Percentiles rank a stretch among this genome's conserved stretches.
These are phyloP conservation scores for Oryzaephilus surinamensis DNA, from an alignment of 1,140 invertebrate species.

Conservation along the genomic window DNA sequence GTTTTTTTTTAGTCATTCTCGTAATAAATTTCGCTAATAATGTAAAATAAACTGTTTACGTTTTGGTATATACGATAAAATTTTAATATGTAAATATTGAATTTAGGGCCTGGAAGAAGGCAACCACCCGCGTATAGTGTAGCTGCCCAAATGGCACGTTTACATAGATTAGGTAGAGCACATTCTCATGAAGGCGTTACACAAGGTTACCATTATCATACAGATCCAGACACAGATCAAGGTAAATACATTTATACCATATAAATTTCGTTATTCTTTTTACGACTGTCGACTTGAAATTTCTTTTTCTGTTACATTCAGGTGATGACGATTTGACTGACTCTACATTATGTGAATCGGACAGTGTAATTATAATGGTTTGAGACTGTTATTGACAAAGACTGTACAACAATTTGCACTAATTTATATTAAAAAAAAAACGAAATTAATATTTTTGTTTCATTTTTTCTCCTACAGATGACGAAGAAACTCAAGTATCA, in stretches of 20 bases:
- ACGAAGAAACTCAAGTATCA: slow-evolving; percentile 53
- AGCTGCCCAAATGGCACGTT: slow-evolving; percentile 66
- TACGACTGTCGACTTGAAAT: slow-evolving; percentile 5
- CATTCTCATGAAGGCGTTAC: slow-evolving; percentile 78
- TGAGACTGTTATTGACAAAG: slow-evolving; percentile 17
- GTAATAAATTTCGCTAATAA: too few relatives aligned
- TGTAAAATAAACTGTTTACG: too few relatives aligned
- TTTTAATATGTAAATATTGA: too few relatives aligned
- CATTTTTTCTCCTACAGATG: slow-evolving; percentile 39
- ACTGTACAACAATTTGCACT: not conserved
- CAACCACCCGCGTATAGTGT: slow-evolving; percentile 65
- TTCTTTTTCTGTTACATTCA: slow-evolving; percentile 15
- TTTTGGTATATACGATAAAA: too few relatives aligned
- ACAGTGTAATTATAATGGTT: slow-evolving; percentile 33
- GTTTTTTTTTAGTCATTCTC: too few relatives aligned
- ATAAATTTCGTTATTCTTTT: slow-evolving; percentile 4
- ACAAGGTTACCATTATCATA: slow-evolving; percentile 59
- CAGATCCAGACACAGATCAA: slow-evolving; percentile 57
- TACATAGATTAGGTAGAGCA: slow-evolving; percentile 67
- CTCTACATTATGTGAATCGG: slow-evolving; percentile 23
- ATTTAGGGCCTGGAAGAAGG: slow-evolving; percentile 38
- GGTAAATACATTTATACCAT: slow-evolving; percentile 38
- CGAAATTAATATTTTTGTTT: slow-evolving; percentile 12
- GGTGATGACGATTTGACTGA: slow-evolving; percentile 26
- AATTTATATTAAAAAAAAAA: not conserved